phyloP scores from a whole-genome alignment of 2,888 invertebrate species.

The Entomobrya multifasciata region DNA sequence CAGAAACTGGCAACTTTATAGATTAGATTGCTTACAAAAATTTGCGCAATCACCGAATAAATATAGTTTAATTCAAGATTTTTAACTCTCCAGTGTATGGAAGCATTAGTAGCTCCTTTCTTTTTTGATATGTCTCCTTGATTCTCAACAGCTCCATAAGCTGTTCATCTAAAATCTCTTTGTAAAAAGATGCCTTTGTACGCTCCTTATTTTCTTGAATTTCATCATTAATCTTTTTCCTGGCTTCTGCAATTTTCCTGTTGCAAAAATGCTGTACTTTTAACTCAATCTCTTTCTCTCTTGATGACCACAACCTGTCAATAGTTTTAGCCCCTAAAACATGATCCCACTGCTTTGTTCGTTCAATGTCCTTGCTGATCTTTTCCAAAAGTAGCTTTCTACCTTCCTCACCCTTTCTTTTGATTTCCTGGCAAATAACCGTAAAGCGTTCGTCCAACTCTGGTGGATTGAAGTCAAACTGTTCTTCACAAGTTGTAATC shows the following conservation, averaged over 20 bases:
- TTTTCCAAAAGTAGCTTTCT: constrained; percentile 34
- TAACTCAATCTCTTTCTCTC: constrained; percentile 19
- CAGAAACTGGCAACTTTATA: neutral
- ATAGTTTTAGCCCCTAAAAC: constrained; percentile 53
- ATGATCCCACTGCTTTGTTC: constrained; percentile 49
- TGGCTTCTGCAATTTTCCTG: constrained; percentile 42
- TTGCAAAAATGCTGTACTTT: constrained; percentile 43
- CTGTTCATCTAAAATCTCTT: constrained; percentile 53
- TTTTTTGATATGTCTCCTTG: constrained; percentile 40
- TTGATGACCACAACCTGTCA: constrained; percentile 12
- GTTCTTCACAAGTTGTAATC: neutral
- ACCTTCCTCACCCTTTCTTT: constrained; percentile 47
- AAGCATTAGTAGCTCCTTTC: constrained; percentile 47
- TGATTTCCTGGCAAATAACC: constrained; percentile 34
- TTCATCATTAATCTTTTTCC: constrained; percentile 35
- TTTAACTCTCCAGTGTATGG: constrained; percentile 54
- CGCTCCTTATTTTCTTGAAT: constrained; percentile 31
- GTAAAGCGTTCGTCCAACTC: constrained; percentile 6
- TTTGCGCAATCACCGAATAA: too few species aligned
- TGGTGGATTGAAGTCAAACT: constrained; percentile 12
- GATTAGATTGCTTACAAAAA: too few species aligned
- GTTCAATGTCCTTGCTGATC: constrained; percentile 42
- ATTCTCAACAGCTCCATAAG: constrained; percentile 46
- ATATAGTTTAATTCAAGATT: too few species aligned
- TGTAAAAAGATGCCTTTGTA: constrained; percentile 29